Evolutionary conservation across 2,888 invertebrate species (phyloP), one percentile per base, ranked within the genome.

Genomic region (Erebia aethiops): DNA sequence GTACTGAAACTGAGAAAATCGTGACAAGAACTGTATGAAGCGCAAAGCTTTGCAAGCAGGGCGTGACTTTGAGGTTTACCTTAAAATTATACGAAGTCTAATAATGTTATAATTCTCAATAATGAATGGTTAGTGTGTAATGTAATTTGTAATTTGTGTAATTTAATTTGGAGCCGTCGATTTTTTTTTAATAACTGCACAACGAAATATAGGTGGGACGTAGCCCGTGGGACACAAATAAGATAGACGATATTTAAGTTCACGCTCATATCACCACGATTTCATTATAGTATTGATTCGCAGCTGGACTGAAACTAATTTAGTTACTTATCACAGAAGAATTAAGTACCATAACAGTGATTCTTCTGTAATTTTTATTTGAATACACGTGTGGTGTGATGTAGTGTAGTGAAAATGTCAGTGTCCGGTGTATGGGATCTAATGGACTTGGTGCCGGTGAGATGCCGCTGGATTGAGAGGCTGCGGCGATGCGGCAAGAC

Each of bases 401-500:
- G 77, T 77, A 74, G 71, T 76, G 75, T 73, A 51, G 54, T n/a
- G 76, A 84, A 71, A 63, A 90, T 91, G 90, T 86, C 88, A 52
- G 78, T 80, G 72, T 35, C 65, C 56, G 88, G 84, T 67, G 86
- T 90, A 73, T 90, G 92, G 81, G 77, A 92, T 78, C 77, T 94
- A 78, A 84, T 94, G 88, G 90, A 92, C 77, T 76, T 94, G 79
- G 84, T 93, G 86, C 93, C 91, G 77, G 86, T 87, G 69, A 82
- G 90, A 79, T 85, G 89, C 79, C 85, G 89, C 43, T 92, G 92
- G 91, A 89, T 94, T 63, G 92, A 92, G 80, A 90, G 93, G 60
- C 80, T 93, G 79, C 82, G 92, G 66, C 87, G 91, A 74, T 94
- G 93, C 80, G 93, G 93, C 57, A 93, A 93, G 78, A 92, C 93